Evolutionary conservation across 2,113 vertebrate genomes (phyloP), one percentile per base, ranked within the genome.

Genomic region (Pterocles gutturalis): DNA sequence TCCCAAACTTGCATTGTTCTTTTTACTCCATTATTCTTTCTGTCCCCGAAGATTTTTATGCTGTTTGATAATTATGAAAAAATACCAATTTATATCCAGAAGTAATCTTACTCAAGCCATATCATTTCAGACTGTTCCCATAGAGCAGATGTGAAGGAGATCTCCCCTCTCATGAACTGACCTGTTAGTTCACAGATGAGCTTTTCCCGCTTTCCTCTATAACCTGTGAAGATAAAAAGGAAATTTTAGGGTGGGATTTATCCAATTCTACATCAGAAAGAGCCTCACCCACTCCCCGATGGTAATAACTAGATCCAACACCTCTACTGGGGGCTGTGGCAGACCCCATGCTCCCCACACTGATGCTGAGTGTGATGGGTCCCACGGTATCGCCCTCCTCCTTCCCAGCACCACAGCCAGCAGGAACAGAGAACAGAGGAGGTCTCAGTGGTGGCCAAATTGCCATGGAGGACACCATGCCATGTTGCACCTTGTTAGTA

Each of bases 331-430:
- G 38, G 46, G 51, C 54, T 67, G 24, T n/a, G 67, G 36, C 41
- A 57, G 41, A 36, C 11, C 14, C 14, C 26, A 31, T 19, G 18
- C 20, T 29, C 11, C 36, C 28, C 54, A 31, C 8, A 15, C 20
- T 16, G 4, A 45, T 53, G 46, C 6, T 58, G n/a, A 34, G 12
- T 5, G 21, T 55, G 64, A 16, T 5, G 29, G 78, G 33, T 61
- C 36, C 61, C n/a, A n/a, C 0, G 0, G 34, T 38, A 10, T 4
- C 31, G 14, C 15, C 9, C 20, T 66, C 29, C 36, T 43, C 34
- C 45, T 55, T 54, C 29, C 19, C 45, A 89, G 55, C 71, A 36
- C 25, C 0, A 2, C 17, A n/a, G 34, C 19, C 54, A 87, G 34
- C 58, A 91, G 69, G 21, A 80, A 13, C 0, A 36, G 7, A 11